These are phyloP conservation scores for Epizoanthus rinbou DNA, from an alignment of 92 coral and sea anemone genomes.

Conservation along the genomic window DNA sequence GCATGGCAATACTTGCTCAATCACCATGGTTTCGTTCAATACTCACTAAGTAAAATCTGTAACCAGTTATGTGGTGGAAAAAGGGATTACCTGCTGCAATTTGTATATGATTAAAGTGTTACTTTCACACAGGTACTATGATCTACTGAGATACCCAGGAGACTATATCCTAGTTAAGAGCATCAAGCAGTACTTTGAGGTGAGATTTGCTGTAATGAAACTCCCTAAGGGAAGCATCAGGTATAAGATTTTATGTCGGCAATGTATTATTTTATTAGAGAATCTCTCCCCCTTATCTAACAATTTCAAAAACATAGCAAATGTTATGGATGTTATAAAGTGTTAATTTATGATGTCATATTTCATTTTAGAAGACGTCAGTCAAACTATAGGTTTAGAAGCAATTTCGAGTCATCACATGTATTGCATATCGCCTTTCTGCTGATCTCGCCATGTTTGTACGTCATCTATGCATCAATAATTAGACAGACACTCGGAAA, in stretches of 20 bases:
- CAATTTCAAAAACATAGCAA: no score
- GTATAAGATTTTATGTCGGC: no score
- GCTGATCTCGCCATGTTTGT: neutral
- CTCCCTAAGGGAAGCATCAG: no score
- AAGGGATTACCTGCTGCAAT: no score
- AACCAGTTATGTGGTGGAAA: no score
- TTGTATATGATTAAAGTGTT: neutral
- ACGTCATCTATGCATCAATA: neutral
- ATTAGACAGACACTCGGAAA: neutral
- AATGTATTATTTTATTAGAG: no score
- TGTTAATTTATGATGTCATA: neutral
- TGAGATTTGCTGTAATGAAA: conserved; percentile 6
- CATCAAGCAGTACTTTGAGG: conserved; percentile 78
- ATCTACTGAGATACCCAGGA: conserved; percentile 75
- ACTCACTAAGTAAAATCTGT: no score
- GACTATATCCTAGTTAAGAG: conserved; percentile 75
- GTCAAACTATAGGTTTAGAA: neutral
- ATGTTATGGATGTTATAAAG: no score
- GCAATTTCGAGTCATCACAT: no score
- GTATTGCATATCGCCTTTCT: neutral
- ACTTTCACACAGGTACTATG: conserved; percentile 65
- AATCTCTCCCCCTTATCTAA: no score
- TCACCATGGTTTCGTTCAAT: no score
- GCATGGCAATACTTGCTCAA: no score
- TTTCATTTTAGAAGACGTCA: neutral